Conservation (phyloP, 2,888 invertebrate genomes). For the Cheilosia pagana region DNA sequence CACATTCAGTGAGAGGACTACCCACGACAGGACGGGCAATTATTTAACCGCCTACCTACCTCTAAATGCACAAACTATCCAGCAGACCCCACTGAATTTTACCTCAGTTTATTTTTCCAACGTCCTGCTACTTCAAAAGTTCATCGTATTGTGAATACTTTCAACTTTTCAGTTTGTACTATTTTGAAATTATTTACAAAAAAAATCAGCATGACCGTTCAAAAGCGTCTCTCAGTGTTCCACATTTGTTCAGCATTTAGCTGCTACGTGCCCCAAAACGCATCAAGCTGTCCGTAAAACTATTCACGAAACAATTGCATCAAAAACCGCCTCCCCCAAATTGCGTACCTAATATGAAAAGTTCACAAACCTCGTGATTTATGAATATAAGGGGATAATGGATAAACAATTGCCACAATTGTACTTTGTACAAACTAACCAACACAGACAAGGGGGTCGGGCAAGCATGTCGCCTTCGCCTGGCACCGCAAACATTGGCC, state of each 20-base stretch:
- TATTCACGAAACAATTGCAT: constrained; percentile 63
- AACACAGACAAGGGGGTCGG: constrained; percentile 17
- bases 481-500: constrained; percentile 56
- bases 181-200: too few relatives aligned
- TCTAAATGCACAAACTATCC: too few relatives aligned
- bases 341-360: constrained; percentile 68
- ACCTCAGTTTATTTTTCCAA: too few relatives aligned
- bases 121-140: too few relatives aligned
- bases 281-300: constrained; percentile 20
- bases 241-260: not conserved
- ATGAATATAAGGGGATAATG: constrained; percentile 75
- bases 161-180: too few relatives aligned
- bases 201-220: too few relatives aligned
- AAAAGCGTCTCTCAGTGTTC: too few relatives aligned
- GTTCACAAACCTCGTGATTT: constrained; percentile 71
- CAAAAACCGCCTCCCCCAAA: constrained; percentile 34
- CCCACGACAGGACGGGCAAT: too few relatives aligned
- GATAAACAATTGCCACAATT: constrained; percentile 77
- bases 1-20: too few relatives aligned
- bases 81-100: too few relatives aligned
- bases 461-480: constrained; percentile 29
- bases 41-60: too few relatives aligned
- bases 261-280: constrained; percentile 21
- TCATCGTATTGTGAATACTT: too few relatives aligned
- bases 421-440: constrained; percentile 66